These are phyloP conservation scores for Temnothorax rugatulus DNA, from an alignment of 2,888 invertebrate species.

Conservation along the genomic window DNA sequence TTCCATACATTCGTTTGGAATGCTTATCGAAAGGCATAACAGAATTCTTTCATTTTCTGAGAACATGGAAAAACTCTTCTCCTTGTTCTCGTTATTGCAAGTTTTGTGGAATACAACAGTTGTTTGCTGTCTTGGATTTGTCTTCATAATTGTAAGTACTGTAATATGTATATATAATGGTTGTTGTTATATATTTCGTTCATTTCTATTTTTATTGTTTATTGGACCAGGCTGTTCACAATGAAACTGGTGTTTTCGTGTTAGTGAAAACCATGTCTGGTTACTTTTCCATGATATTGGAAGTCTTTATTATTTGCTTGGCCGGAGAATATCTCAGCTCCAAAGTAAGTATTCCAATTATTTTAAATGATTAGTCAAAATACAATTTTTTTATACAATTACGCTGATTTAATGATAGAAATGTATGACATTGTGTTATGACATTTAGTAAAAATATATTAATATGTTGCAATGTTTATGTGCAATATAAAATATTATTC, in stretches of 20 bases:
- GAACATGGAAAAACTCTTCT: background rate
- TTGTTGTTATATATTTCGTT: background rate
- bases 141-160: constrained; percentile 64
- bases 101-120: constrained; percentile 60
- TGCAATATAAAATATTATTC: no score
- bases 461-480: no score
- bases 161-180: no score
- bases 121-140: constrained; percentile 62
- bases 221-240: constrained; percentile 49
- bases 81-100: constrained; percentile 60
- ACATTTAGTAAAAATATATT: no score
- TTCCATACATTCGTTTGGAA: background rate
- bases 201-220: constrained; percentile 5
- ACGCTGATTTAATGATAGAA: no score
- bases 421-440: no score
- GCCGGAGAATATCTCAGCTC: constrained; percentile 64
- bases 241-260: background rate
- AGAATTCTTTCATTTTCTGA: background rate
- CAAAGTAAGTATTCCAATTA: constrained; percentile 53
- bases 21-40: constrained; percentile 41
- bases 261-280: constrained; percentile 51
- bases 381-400: no score
- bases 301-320: constrained; percentile 61
- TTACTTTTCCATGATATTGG: constrained; percentile 42
- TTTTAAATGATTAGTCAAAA: no score